A percentile compares a stretch with the other conserved stretches of the same genome.
Conservation (phyloP, 92 coral and sea anemone genomes). For the Desmophyllum pertusum region DNA sequence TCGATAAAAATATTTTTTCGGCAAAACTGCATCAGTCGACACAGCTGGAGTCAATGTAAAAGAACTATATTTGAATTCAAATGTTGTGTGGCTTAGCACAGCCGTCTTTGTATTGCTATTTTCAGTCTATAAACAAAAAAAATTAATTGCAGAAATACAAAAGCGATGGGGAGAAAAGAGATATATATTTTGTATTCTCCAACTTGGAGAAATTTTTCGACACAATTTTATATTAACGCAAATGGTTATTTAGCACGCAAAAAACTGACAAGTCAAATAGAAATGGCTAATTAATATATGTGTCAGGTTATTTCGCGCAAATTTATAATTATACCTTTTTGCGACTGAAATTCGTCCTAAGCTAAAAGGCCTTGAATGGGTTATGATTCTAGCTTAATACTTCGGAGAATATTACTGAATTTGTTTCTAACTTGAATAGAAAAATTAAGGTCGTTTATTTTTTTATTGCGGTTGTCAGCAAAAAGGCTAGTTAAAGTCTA, state of each 20-base stretch:
- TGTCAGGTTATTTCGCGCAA: not conserved
- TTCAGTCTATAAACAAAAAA: not conserved
- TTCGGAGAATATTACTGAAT: not conserved
- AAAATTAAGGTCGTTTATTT: not conserved
- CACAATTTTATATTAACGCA: not conserved
- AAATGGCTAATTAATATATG: not conserved
- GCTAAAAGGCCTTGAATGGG: not conserved
- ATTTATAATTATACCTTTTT: not conserved
- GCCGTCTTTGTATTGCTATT: not conserved
- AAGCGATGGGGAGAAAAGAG: not conserved
- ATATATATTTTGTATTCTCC: not conserved
- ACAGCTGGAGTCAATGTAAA: not conserved
- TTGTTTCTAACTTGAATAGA: not conserved
- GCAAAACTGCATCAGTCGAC: not conserved
- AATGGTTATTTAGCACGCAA: not conserved
- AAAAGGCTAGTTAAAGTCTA: not conserved
- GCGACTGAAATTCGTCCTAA: not conserved
- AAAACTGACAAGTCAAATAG: not conserved
- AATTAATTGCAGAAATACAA: not conserved
- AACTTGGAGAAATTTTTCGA: not conserved
- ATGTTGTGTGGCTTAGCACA: not conserved
- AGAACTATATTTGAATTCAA: not conserved
- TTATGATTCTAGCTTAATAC: not conserved
- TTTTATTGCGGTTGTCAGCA: too few species aligned
- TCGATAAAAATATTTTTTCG: too few species aligned